Evolutionary conservation across 2,113 vertebrate genomes (phyloP).

Genomic region (Elanoides forficatus): DNA sequence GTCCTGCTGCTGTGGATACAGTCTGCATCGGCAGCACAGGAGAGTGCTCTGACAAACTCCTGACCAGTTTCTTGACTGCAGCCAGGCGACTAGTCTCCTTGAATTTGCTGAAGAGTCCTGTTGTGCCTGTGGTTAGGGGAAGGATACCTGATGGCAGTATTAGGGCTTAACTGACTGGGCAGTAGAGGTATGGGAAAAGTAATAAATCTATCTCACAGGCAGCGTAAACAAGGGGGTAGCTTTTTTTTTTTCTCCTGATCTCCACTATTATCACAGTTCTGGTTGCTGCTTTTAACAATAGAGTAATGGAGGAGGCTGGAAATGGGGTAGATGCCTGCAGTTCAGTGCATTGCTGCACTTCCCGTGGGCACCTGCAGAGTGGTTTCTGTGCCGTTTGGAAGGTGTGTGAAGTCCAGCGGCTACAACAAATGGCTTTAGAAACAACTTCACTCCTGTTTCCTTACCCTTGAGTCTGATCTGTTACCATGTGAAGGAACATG

Average conservation of each 20-base stretch:
- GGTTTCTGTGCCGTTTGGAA: background rate
- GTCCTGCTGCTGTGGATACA: background rate
- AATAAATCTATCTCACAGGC: background rate
- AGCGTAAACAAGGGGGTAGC: fast-evolving
- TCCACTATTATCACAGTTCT: background rate
- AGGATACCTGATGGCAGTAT: background rate
- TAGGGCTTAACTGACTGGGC: background rate
- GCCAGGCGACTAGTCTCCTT: background rate
- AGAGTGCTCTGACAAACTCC: background rate
- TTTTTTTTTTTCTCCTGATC: background rate
- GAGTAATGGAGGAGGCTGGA: background rate
- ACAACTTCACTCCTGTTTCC: fast-evolving
- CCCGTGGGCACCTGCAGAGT: fast-evolving
- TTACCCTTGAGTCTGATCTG: background rate
- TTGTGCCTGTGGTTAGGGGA: background rate
- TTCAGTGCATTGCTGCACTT: background rate
- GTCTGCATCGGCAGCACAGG: background rate
- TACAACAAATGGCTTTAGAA: background rate
- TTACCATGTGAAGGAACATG: background rate
- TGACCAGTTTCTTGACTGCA: background rate
- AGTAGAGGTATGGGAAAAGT: background rate
- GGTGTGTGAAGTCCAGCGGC: too few species aligned
- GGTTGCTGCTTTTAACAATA: background rate
- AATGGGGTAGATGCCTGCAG: background rate
- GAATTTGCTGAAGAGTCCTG: background rate